Conservation (phyloP, 2,113 vertebrate genomes). For the Brachypodius melanocephalos region DNA sequence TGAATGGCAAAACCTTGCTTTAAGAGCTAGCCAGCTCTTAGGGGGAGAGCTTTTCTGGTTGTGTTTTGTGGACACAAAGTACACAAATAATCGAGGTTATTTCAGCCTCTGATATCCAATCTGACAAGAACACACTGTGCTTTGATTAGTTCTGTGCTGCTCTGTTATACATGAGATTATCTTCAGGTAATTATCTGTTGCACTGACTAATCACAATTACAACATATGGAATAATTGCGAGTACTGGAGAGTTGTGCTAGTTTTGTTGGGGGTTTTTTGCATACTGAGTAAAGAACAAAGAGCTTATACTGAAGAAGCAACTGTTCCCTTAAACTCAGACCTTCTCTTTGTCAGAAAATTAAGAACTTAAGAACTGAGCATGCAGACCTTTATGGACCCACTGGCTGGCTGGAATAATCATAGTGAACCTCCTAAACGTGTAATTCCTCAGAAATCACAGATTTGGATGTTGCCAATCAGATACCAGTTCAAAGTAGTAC, state of each 20-base stretch:
- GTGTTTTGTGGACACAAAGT: not conserved
- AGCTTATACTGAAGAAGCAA: not conserved
- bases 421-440: not conserved
- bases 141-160: not conserved
- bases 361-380: not conserved
- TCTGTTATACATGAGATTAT: not conserved
- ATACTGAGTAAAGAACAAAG: not conserved
- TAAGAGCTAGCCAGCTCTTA: not conserved
- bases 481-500: not conserved
- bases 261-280: not conserved
- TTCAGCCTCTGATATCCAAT: not conserved
- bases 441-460: not conserved
- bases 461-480: not conserved
- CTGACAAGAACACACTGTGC: not conserved
- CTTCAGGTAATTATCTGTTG: not conserved
- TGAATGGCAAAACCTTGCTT: not conserved
- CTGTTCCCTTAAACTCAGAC: not conserved
- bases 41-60: not conserved
- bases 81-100: not conserved
- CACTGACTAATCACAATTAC: not conserved
- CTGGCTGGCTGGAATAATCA: not conserved
- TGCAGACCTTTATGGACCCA: not conserved
- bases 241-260: not conserved
- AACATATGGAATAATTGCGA: not conserved
- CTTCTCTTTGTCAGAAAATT: not conserved